These are phyloP conservation scores for Sebastolobus altivelis DNA, from an alignment of 2,797 vertebrate species.

Conservation along the genomic window DNA sequence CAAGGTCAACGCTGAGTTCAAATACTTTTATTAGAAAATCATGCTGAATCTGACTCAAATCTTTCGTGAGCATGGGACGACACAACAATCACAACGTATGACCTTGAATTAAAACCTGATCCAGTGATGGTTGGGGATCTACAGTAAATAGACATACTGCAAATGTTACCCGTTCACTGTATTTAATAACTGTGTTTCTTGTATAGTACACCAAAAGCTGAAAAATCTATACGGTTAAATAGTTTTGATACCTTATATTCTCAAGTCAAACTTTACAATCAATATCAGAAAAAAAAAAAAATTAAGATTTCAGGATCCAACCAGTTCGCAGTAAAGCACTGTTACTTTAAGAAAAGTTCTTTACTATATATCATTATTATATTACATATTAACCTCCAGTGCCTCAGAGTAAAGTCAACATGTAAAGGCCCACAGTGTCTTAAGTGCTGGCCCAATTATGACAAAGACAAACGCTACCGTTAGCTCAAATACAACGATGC, in stretches of 20 bases:
- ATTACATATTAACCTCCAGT: not conserved
- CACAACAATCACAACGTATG: not conserved
- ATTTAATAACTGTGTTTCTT: not conserved
- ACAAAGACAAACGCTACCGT: not conserved
- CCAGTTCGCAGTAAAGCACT: not conserved
- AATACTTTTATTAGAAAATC: not conserved
- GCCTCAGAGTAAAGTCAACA: not conserved
- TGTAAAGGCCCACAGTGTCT: not conserved
- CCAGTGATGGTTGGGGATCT: not conserved
- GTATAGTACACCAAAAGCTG: not conserved
- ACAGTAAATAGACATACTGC: not conserved
- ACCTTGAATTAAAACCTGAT: not conserved
- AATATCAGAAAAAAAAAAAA: not conserved
- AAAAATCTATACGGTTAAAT: not conserved
- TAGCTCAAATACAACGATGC: not conserved
- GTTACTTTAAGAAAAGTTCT: not conserved
- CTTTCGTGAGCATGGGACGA: not conserved
- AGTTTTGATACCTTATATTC: not conserved
- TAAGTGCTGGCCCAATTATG: not conserved
- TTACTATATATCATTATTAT: not conserved
- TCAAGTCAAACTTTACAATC: not conserved
- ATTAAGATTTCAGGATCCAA: not conserved
- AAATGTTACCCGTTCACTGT: not conserved
- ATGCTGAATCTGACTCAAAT: not conserved
- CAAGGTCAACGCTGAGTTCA: not conserved